Base-by-base conservation (phyloP, 2,888 invertebrate species). In the Trissolcus japonicus region DNA sequence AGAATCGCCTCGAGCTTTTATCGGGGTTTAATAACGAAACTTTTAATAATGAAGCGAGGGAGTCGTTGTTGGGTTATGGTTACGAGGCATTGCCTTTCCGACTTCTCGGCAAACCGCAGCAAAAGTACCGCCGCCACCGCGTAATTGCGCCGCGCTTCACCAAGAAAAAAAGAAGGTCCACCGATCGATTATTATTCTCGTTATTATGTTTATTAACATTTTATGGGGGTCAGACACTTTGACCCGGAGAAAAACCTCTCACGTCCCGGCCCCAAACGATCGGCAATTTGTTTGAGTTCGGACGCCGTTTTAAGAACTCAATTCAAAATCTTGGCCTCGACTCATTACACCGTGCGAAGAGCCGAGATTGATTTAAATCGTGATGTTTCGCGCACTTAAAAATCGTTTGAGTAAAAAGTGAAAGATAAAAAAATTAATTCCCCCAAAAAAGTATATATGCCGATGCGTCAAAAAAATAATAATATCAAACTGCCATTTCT, bases 11-110 rank as follows among this genome's bases (percentile, higher is more conserved):
- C 57, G 69, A 81, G 82, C 83, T 85, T 83, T 82, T 83, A 83
- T 78, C 78, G 85, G 85, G 83, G 83, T 85, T 86, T 86, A 79
- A 74, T 78, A 71, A 76, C 67, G 69, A 78, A 87, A 86, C 85
- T 87, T 87, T 87, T 87, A 87, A 87, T 87, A 86, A 87, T 84
- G 86, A 87, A 86, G 86, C 86, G 87, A 86, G 86, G 87, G 86
- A 85, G 86, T 85, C 66, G 84, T 84, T 86, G 85, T 84, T 83
- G 81, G 82, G 83, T 85, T 84, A 83, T 82, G 84, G 85, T 83
- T 82, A 75, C 80, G 78, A 54, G 76, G 71, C 66, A 76, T 63
- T 76, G 79, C 77, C 59, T 63, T 41, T 67, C 65, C 55, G 72
- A 71, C 72, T 79, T 40, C 67, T 71, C 75, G 62, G 81, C 74